Evolutionary conservation across 2,113 vertebrate species (phyloP), one percentile per base, ranked within the genome.

Genomic region (Esox niger): DNA sequence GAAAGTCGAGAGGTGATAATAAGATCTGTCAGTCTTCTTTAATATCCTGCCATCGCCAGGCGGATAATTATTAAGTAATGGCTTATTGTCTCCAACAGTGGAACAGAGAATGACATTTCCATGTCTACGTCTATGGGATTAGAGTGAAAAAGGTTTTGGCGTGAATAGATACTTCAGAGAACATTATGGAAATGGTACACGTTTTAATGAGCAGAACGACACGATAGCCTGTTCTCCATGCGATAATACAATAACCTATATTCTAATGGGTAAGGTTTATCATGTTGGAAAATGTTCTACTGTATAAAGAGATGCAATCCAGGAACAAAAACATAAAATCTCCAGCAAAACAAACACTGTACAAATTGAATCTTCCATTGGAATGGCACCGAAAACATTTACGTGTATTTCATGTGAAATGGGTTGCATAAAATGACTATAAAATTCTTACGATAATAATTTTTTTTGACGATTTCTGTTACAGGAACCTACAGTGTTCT

Each of bases 1-100:
- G 73, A 75, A 70, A 72, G 76, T 77, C 65, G 63, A 68, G 73
- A 85, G 79, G 78, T 86, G 88, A 87, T 84, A 84, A 89, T 80
- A 82, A 85, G 81, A 87, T 86, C 87, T 88, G 85, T 90, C 86
- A 79, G 74, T 85, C 80, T 32, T 63, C 69, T 82, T 88, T 88
- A 88, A 87, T 90, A 88, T 83, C 66, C 7, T 17, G 15, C 56
- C 0, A 15, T 43, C 15, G 77, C 58, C 32, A 13, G 32, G 59
- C 46, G 77, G 73, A 76, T 79, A 61, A 74, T 73, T 77, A 69
- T 62, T 69, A 75, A 87, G 82, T 85, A 82, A 77, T 23, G 38
- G 68, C 65, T 80, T 73, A 83, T 84, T 87, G 82, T 85, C 76
- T 84, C 59, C 43, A 65, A 62, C 29, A 62, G 73, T 64, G 78